Conservation (phyloP, 2,113 vertebrate genomes). For the Neodontobutis hainanensis region DNA sequence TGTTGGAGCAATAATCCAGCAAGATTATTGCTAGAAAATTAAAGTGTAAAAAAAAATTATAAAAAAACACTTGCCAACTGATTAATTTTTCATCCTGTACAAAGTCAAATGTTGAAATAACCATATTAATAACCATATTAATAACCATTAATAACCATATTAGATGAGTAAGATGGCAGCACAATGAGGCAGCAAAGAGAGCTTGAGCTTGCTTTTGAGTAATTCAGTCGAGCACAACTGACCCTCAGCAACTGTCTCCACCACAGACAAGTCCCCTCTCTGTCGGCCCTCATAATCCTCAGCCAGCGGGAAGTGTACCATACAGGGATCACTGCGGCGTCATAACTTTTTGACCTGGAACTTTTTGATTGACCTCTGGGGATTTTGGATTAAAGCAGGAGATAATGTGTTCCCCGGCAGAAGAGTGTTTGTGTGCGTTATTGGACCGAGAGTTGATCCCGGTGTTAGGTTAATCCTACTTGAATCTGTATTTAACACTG, state of each 20-base stretch:
- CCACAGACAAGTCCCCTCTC: constrained; percentile 30
- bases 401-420: constrained; percentile 26
- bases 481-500: constrained; percentile 43
- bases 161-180: not conserved
- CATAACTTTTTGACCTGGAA: constrained; percentile 57
- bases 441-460: not conserved
- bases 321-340: not conserved
- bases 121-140: too few relatives aligned
- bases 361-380: constrained; percentile 55
- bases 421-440: not conserved
- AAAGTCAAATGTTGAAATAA: too few relatives aligned
- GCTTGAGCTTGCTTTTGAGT: constrained; percentile 20
- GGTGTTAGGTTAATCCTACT: constrained; percentile 50
- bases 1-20: too few relatives aligned
- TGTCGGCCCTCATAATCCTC: constrained; percentile 49
- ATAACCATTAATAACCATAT: too few relatives aligned
- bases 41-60: too few relatives aligned
- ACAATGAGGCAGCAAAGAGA: not conserved
- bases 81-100: too few relatives aligned
- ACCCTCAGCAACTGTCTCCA: constrained; percentile 45
- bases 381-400: constrained; percentile 44
- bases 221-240: constrained; percentile 30
- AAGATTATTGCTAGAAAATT: too few relatives aligned
- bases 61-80: too few relatives aligned
- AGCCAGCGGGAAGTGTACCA: constrained; percentile 34